These are phyloP conservation scores for Dendrolimus pini DNA, from an alignment of 2,888 invertebrate genomes.

Conservation along the genomic window DNA sequence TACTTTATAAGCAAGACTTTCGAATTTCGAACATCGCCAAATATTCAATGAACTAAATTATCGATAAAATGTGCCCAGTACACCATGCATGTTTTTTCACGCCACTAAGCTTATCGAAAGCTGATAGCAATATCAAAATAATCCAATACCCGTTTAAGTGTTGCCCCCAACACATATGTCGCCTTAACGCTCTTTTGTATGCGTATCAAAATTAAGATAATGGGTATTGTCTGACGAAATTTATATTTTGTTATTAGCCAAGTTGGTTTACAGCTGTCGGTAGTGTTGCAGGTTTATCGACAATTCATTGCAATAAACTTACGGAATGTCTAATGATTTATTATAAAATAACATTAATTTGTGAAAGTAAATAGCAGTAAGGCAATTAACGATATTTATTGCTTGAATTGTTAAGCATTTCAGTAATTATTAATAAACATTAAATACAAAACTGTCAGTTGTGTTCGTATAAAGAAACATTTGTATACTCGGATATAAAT, in stretches of 20 bases:
- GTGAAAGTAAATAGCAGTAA: no score
- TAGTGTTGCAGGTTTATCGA: background rate
- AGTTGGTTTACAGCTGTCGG: slow-evolving; percentile 59
- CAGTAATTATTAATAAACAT: no score
- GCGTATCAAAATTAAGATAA: slow-evolving; percentile 74
- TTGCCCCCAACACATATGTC: slow-evolving; percentile 47
- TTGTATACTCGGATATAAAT: no score
- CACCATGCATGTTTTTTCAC: background rate
- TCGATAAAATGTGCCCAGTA: background rate
- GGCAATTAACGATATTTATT: no score
- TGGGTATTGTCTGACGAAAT: slow-evolving; percentile 64
- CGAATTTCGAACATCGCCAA: no score
- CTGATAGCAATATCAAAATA: background rate
- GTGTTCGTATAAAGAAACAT: no score
- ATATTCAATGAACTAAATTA: no score
- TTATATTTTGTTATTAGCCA: slow-evolving; percentile 61
- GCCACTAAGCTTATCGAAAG: background rate
- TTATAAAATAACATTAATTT: no score
- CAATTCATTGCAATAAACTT: background rate
- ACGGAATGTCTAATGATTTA: no score
- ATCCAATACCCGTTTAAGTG: background rate
- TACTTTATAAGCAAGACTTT: no score
- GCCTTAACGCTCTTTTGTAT: slow-evolving; percentile 68
- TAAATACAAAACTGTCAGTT: no score
- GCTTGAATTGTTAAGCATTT: no score